These are phyloP conservation scores for Lycaon pictus DNA, from an alignment of 2,113 vertebrate genomes.

Conservation along the genomic window DNA sequence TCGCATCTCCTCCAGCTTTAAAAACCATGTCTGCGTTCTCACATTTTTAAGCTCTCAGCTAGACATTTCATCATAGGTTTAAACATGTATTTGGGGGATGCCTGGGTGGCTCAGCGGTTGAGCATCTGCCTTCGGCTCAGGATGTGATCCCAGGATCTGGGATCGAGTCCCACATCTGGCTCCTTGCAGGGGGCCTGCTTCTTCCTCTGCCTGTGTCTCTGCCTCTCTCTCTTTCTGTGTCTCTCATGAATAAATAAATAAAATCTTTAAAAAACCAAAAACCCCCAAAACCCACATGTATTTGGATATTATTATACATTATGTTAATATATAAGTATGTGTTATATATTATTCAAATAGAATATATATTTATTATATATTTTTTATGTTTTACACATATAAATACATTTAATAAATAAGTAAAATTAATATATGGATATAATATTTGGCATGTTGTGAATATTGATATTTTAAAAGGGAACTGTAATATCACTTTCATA, in stretches of 20 bases:
- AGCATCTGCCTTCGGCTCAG: too few species aligned
- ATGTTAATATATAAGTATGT: not conserved
- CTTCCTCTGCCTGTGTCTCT: too few species aligned
- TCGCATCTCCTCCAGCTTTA: not conserved
- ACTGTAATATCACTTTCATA: not conserved
- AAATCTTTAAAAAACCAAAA: too few species aligned
- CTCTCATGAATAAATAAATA: too few species aligned
- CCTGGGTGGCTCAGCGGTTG: too few species aligned
- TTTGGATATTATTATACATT: not conserved
- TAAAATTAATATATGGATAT: not conserved
- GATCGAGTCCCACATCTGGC: too few species aligned
- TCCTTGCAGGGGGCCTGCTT: too few species aligned
- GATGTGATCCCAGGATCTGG: too few species aligned
- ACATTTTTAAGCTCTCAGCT: not conserved
- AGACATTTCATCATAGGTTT: not conserved
- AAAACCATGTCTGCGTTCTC: not conserved
- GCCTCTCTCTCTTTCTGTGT: too few species aligned
- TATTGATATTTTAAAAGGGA: constrained; percentile 40
- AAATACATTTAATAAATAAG: not conserved
- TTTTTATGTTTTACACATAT: not conserved
- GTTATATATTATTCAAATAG: not conserved
- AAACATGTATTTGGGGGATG: not conserved
- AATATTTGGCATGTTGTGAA: not conserved
- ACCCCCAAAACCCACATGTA: not conserved
- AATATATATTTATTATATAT: not conserved